Base-by-base conservation (phyloP, 2,113 vertebrate genomes). In the Tetraodon nigroviridis region DNA sequence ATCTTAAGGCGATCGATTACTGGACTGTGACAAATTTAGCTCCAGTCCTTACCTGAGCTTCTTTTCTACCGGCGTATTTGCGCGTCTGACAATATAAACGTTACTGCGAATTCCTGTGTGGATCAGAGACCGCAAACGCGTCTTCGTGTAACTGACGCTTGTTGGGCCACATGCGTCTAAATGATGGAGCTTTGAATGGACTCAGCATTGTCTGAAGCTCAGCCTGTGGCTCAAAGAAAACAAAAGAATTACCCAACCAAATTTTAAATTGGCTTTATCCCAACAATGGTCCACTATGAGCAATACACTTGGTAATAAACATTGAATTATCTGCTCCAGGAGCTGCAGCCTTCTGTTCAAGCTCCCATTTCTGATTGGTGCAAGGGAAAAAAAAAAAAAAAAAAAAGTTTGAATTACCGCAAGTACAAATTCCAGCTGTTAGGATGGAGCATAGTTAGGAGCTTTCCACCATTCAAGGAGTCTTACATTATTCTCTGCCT, bases 381-480 rank as follows among this genome's bases (percentile, higher is more conserved):
- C 85, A 81, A n/a, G 42, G 15, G 41, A 44, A 44, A 13, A 44
- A n/a, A 46, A 87, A 90, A 59, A n/a, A 24, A 55, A 90, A 92
- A 61, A 90, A 91, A 93, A 61, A 18, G 89, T 91, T 92, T 88
- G 90, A 93, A 94, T 93, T 93, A 93, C 92, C 92, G 90, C 87
- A 82, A 92, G 91, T 93, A 91, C 88, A 92, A 93, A 93, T 93
- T 93, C 92, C 91, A 93, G 89, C 89, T 91, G 92, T 93, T 94
- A 93, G 91, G 92, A 92, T 90, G 90, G 82, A 84, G 42, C 53
- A 63, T 50, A 97, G 91, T 83, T 89, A 87, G 77, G 90, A 91
- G 87, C 88, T 83, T 83, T 82, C 76, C 89, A 94, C 93, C 92
- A 91, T 92, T 86, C 91, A 90, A 90, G 87, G 90, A 92, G 69